A percentile compares a stretch with the other conserved stretches of the same genome.
Evolutionary conservation across 2,113 vertebrate species (phyloP).

Genomic region (Lophochroa leadbeateri): DNA sequence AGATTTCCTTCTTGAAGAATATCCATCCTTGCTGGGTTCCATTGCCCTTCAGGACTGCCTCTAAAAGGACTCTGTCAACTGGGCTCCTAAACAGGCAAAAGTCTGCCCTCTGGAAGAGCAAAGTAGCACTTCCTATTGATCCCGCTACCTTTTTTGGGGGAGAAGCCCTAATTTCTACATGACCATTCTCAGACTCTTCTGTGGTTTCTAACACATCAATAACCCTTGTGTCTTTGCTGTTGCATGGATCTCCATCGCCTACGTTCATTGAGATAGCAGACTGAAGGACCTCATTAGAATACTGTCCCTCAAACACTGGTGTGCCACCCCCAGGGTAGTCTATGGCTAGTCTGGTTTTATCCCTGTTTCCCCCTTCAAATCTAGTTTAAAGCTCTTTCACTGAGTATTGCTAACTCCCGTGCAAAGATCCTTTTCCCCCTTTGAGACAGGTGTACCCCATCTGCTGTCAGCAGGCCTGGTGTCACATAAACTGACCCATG

Average conservation of each 20-base stretch:
- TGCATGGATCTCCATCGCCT: background rate
- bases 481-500: background rate
- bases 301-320: background rate
- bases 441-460: background rate
- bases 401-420: background rate
- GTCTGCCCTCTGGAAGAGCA: background rate
- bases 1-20: background rate
- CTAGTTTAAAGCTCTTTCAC: background rate
- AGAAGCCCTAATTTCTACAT: background rate
- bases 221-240: background rate
- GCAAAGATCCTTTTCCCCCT: background rate
- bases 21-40: background rate
- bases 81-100: background rate
- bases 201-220: background rate
- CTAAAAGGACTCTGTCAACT: background rate
- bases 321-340: background rate
- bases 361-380: background rate
- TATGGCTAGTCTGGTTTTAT: background rate
- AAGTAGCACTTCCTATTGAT: background rate
- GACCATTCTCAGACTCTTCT: background rate
- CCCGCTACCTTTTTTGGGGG: rapidly evolving
- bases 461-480: background rate
- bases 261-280: background rate
- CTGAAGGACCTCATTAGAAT: background rate
- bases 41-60: background rate